phyloP scores from a whole-genome alignment of 1,140 invertebrate species.

The Drosophila arawakana region DNA sequence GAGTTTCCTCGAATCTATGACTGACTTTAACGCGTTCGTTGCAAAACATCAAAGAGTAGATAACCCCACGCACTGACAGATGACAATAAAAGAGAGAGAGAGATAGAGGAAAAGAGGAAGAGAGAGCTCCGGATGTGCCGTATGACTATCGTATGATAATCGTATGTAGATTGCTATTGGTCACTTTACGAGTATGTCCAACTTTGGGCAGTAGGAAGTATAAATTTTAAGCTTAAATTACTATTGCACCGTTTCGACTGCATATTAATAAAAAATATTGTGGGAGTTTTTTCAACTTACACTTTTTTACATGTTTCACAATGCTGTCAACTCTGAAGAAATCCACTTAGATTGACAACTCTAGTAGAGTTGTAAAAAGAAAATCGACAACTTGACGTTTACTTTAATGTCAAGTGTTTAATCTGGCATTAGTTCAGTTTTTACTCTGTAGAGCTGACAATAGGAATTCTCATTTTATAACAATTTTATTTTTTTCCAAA shows the following conservation, averaged over 20 bases:
- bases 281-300: slow-evolving; percentile 8
- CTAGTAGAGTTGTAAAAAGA: not conserved
- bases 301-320: not conserved
- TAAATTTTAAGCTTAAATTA: slow-evolving; percentile 35
- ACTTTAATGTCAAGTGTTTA: slow-evolving; percentile 14
- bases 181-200: slow-evolving; percentile 33
- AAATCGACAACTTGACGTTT: slow-evolving; percentile 8
- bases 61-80: slow-evolving; percentile 32
- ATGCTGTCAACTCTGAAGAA: not conserved
- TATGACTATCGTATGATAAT: slow-evolving; percentile 91
- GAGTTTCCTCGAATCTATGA: not conserved
- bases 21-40: slow-evolving; percentile 16
- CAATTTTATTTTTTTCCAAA: slow-evolving; percentile 18
- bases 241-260: slow-evolving; percentile 4
- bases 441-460: slow-evolving; percentile 8
- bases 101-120: not conserved
- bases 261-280: slow-evolving; percentile 24
- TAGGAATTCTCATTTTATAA: slow-evolving; percentile 17
- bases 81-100: slow-evolving; percentile 10
- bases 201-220: slow-evolving; percentile 49
- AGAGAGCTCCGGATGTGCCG: slow-evolving; percentile 91
- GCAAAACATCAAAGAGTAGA: slow-evolving; percentile 9
- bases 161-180: slow-evolving; percentile 33
- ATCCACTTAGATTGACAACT: not conserved
- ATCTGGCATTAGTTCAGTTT: slow-evolving; percentile 10